Base-by-base conservation (phyloP, 2,888 invertebrate species). In the Acleris emargana region DNA sequence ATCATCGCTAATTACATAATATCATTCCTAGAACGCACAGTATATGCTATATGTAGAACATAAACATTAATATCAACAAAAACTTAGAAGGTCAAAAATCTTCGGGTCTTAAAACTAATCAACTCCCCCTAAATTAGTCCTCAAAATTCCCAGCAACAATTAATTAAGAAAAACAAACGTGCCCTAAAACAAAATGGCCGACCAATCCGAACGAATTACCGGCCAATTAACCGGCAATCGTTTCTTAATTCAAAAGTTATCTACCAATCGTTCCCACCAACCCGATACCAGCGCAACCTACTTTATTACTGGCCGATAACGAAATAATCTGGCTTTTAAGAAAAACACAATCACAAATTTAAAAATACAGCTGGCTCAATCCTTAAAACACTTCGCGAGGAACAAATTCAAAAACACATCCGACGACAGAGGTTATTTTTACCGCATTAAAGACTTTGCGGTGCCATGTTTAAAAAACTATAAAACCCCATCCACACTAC, bases 291-390 rank as follows among this genome's bases (percentile, higher is more conserved):
- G 58, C 58, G 47, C 62, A 43, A 77, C 84, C 86, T 86, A 84
- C 84, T 88, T 88, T 88, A 88, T 87, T 82, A 82, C 84, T 73
- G 73, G 73, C 76, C 79, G 88, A 88, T 88, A 88, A 88, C 88
- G 83, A 86, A 88, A 85, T 88, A 88, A 88, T 88, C 88, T 85
- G 81, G 54, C 59, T 60, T 64, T 64, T 50, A 64, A 64, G 64
- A 64, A 64, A 64, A 64, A 64, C 82, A 81, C 84, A 83, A 79
- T 70, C 73, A 72, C 73, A 73, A 75, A 77, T 75, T 77, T 80
- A 78, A 53, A 55, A 67, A 66, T 67, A 76, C 76, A 76, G 85
- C 82, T 54, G 59, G 9, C n/a, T 17, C 43, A 55, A 57, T 17
- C 55, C 50, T n/a, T 13, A 28, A 50, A 50, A 43, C 49, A 42